phyloP scores from a whole-genome alignment of 2,888 invertebrate genomes.

The Elegia similella region DNA sequence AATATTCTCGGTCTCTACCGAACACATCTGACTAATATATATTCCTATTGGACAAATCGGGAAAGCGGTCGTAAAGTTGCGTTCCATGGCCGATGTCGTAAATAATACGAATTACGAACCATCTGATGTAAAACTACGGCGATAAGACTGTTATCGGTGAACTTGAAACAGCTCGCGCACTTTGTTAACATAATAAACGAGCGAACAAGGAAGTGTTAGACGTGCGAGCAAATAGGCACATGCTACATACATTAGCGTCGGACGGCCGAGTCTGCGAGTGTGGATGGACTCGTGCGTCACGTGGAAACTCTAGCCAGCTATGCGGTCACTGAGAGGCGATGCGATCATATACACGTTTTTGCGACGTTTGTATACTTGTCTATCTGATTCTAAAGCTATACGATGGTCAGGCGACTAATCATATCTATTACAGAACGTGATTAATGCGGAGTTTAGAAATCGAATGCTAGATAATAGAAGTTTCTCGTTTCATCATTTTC shows the following conservation, averaged over 20 bases:
- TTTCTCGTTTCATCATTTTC: constrained; percentile 1
- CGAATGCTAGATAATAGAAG: neutral
- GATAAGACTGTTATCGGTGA: constrained; percentile 66
- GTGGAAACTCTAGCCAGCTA: constrained; percentile 29
- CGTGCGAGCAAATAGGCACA: constrained; percentile 18
- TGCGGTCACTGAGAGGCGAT: constrained; percentile 34
- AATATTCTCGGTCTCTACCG: constrained; percentile 26
- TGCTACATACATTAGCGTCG: constrained; percentile 37
- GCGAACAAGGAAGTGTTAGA: constrained; percentile 57
- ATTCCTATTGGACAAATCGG: constrained; percentile 26
- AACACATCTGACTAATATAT: constrained; percentile 15
- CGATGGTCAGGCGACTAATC: neutral
- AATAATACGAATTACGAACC: constrained; percentile 27
- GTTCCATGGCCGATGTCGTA: constrained; percentile 35
- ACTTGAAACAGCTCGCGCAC: constrained; percentile 63
- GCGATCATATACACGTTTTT: constrained; percentile 35
- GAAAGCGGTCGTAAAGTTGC: constrained; percentile 36
- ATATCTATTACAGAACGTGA: constrained; percentile 2
- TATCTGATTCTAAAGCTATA: constrained; percentile 16
- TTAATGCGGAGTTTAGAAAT: constrained; percentile 6
- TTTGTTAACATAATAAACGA: constrained; percentile 55
- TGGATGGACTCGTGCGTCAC: constrained; percentile 40
- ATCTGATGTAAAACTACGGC: constrained; percentile 44
- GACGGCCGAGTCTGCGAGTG: constrained; percentile 25
- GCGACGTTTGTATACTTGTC: constrained; percentile 21